phyloP scores from a whole-genome alignment of 1,140 invertebrate species.

The Drosophila cardini region DNA sequence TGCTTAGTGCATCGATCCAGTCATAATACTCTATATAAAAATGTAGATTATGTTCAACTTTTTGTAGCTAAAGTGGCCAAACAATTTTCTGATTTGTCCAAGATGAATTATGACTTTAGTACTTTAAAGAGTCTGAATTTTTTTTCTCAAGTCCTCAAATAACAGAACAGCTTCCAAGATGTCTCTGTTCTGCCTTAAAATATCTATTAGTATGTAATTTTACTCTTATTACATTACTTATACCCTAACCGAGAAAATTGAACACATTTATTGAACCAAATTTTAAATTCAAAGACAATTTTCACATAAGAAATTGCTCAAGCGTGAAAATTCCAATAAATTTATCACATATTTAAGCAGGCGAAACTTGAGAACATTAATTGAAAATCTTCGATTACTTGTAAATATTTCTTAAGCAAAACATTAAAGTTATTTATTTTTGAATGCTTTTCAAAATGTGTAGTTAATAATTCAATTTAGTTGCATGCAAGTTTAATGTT shows the following conservation, averaged over 20 bases:
- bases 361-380: too few species aligned
- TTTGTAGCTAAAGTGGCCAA: conserved; percentile 2
- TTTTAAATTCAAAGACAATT: not conserved
- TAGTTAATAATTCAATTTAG: too few species aligned
- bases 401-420: too few species aligned
- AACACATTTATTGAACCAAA: not conserved
- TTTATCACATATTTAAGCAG: not conserved
- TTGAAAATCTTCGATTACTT: too few species aligned
- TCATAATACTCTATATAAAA: conserved; percentile 31
- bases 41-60: conserved; percentile 16
- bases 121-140: not conserved
- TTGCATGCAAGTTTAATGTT: too few species aligned
- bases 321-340: not conserved
- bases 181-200: too few species aligned
- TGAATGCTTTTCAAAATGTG: too few species aligned
- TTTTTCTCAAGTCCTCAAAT: not conserved
- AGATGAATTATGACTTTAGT: conserved; percentile 3
- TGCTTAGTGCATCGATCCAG: conserved; percentile 19
- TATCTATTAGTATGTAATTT: too few species aligned
- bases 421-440: too few species aligned
- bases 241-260: not conserved
- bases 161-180: too few species aligned
- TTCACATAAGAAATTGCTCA: not conserved
- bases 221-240: too few species aligned
- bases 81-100: not conserved